Percentiles rank a stretch among this genome's conserved stretches.
These are phyloP conservation scores for Neodontobutis hainanensis DNA, from an alignment of 2,113 vertebrate species.

Conservation along the genomic window DNA sequence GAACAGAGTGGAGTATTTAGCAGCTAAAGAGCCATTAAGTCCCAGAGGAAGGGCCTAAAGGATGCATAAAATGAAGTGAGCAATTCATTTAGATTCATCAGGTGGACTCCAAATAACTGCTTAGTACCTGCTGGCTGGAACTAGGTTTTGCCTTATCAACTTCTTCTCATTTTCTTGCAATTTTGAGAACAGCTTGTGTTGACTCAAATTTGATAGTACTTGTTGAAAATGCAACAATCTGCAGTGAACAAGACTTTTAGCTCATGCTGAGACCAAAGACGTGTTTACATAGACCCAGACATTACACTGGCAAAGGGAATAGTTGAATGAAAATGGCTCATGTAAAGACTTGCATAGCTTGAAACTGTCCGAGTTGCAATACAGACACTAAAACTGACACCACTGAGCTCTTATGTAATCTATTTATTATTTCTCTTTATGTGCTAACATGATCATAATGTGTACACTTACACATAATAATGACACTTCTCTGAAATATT, in stretches of 20 bases:
- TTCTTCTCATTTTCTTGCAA: background rate
- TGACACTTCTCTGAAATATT: background rate
- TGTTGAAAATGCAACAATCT: background rate
- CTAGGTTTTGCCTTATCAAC: background rate
- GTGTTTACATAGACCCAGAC: background rate
- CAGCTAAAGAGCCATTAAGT: background rate
- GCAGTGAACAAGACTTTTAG: background rate
- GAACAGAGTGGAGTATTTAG: background rate
- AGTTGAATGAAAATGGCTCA: background rate
- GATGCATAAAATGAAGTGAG: background rate
- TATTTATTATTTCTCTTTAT: slow-evolving; percentile 19
- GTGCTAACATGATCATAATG: background rate
- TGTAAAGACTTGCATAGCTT: slow-evolving; percentile 16
- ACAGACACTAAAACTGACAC: slow-evolving; percentile 28
- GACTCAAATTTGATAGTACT: slow-evolving; percentile 1
- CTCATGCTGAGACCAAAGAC: background rate
- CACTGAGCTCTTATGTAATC: slow-evolving; percentile 15
- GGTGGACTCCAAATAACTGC: background rate
- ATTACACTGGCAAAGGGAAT: background rate
- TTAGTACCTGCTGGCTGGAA: background rate
- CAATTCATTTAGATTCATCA: background rate
- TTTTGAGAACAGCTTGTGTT: background rate
- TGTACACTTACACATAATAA: background rate
- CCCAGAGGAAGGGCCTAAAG: background rate
- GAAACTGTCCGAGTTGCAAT: slow-evolving; percentile 10